Evolutionary conservation across 2,888 invertebrate genomes (phyloP), one percentile per base, ranked within the genome.

Genomic region (Plusia festucae): DNA sequence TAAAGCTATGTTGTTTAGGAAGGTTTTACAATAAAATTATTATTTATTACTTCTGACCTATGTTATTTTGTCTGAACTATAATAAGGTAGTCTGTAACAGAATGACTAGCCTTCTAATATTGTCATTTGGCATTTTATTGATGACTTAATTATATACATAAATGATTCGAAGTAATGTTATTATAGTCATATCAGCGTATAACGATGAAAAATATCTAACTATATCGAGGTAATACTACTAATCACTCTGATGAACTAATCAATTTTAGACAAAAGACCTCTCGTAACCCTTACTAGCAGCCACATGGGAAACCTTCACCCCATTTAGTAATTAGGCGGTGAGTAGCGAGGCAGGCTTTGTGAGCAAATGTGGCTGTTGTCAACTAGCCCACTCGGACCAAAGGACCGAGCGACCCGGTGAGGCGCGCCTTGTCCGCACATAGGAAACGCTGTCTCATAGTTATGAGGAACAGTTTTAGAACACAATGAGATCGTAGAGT

Each of bases 261-360:
- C 67, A 78, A 77, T 72, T 75, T 65, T 65, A 67, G 27, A 65
- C 53, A 22, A 55, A 74, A 78, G 68, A 58, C 32, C 60, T 52
- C 59, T 60, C 34, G 22, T 65, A 46, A 8, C 44, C 49, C 44
- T 61, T 30, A 51, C 46, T 30, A 16, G 30, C 53, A 27, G 27
- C 27, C 53, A 46, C 44, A 40, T 16, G 32, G 20, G 15, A 13
- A 11, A 44, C 53, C 60, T 64, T 71, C 70, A 77, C 30, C 61
- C 73, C 79, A 76, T 81, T 78, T 72, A 63, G 70, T 79, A 70
- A 84, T 80, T 71, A 76, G 59, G 60, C 64, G 62, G 67, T 57
- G 65, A 69, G 68, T 52, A 61, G 76, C 30, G 51, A 34, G 46
- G 55, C 53, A 56, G 63, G 55, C 55, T 32, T 67, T 62, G 52